A percentile compares a stretch with the other conserved stretches of the same genome.
Evolutionary conservation across 2,888 invertebrate genomes (phyloP).

Genomic region (Idaea biselata): DNA sequence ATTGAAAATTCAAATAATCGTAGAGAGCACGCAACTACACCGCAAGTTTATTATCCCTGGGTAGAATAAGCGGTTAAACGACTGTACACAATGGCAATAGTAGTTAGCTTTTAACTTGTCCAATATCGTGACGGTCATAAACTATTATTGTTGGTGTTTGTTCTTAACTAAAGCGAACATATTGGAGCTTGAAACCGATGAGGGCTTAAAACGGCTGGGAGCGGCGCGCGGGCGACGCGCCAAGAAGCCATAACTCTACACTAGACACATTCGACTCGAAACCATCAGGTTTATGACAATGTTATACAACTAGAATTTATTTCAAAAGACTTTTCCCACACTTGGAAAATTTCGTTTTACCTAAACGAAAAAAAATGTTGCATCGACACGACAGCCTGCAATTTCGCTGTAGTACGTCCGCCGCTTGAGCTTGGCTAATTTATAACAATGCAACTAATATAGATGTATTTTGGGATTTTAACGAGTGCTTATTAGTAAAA

Average conservation of each 20-base stretch:
- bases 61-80: conserved; percentile 18
- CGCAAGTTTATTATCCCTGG: conserved; percentile 10
- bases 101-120: conserved; percentile 17
- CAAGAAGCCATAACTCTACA: conserved; percentile 48
- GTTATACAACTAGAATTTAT: conserved; percentile 10
- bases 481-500: conserved; percentile 57
- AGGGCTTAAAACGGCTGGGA: conserved; percentile 17
- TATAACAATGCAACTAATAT: conserved; percentile 45
- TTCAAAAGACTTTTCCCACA: too few species aligned
- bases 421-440: too few species aligned
- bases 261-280: conserved; percentile 39
- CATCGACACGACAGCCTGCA: too few species aligned
- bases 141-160: conserved; percentile 39
- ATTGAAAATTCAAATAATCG: conserved; percentile 10
- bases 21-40: neutral
- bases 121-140: conserved; percentile 29
- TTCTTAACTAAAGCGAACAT: conserved; percentile 39
- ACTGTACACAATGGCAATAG: conserved; percentile 16
- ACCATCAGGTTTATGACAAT: conserved; percentile 39
- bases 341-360: too few species aligned
- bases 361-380: too few species aligned
- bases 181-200: conserved; percentile 49
- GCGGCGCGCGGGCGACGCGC: conserved; percentile 40
- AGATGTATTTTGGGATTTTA: conserved; percentile 41
- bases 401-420: too few species aligned